Percentiles rank a stretch among this genome's conserved stretches.
Evolutionary conservation across 1,140 invertebrate genomes (phyloP).

Genomic region (Drosophila lini): DNA sequence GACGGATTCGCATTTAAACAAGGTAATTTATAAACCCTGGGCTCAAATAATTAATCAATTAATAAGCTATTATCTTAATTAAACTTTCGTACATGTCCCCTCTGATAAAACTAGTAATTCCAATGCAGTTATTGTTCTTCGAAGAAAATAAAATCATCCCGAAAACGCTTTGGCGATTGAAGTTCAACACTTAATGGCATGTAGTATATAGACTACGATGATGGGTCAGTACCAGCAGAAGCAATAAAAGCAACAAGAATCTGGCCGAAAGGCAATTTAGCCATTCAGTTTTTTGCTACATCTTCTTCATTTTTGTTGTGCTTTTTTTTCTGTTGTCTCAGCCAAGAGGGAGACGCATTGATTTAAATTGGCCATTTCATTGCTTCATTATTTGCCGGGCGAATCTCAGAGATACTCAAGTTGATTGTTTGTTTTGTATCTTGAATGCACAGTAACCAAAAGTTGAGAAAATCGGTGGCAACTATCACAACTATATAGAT

Average conservation of each 20-base stretch:
- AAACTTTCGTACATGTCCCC: too few species aligned
- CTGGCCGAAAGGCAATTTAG: constrained; percentile 49
- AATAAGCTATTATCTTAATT: neutral
- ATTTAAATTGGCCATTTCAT: constrained; percentile 77
- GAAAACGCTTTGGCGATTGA: constrained; percentile 6
- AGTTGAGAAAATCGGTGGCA: neutral
- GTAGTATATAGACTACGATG: constrained; percentile 16
- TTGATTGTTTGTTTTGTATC: constrained; percentile 61
- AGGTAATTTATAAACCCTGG: neutral
- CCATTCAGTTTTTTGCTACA: constrained; percentile 32
- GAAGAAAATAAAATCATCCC: constrained; percentile 7
- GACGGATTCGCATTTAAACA: neutral
- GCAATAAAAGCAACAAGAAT: constrained; percentile 24
- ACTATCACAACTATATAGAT: neutral
- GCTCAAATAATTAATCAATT: neutral
- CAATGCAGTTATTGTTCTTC: constrained; percentile 21
- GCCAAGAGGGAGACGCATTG: constrained; percentile 51
- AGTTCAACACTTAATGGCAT: constrained; percentile 44
- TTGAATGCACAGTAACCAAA: neutral
- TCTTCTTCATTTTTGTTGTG: constrained; percentile 17
- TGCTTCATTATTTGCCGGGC: constrained; percentile 65
- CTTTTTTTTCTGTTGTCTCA: constrained; percentile 20
- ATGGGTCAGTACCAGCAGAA: constrained; percentile 31
- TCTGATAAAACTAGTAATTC: constrained; percentile 16
- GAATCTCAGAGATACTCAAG: constrained; percentile 48